Evolutionary conservation across 2,888 invertebrate genomes (phyloP), one percentile per base, ranked within the genome.

Genomic region (Acanthosepion esculentum): DNA sequence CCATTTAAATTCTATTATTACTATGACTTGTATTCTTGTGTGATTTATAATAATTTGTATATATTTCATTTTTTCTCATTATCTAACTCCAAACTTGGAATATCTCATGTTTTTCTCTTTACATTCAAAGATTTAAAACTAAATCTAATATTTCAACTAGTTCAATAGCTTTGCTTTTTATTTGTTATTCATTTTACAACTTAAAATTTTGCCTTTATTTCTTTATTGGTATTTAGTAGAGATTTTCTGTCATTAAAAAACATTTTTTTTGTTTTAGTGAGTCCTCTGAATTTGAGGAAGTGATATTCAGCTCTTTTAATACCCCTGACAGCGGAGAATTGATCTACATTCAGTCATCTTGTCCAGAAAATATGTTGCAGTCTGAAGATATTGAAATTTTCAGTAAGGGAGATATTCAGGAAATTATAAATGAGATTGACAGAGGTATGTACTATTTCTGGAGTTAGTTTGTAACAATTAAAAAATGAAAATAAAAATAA

Each of bases 311-410:
- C 78, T 78, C 78, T n/a, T 78, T n/a, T 15, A 78, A 78, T 78
- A 78, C 78, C 78, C 78, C 78, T 78, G 78, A 78, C 78, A 78
- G 78, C n/a, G 78, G 29, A 78, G 78, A 78, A 78, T n/a, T 78
- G 8, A 15, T 78, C n/a, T 78, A 78, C n/a, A 78, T 78, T 78
- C 78, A 78, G 78, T 18, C 78, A n/a, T 78, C 78, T 78, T n/a
- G n/a, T 78, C 29, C 78, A 78, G 78, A 78, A 78, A 78, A 78
- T n/a, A n/a, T 78, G 78, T n/a, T n/a, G n/a, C 78, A 78, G 78
- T 78, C 78, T 10, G 78, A 78, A 78, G 78, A 78, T 12, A 78
- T 78, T 78, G 78, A 78, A 78, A 78, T 78, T 12, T 78, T 78
- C 78, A 29, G n/a, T 7, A 78, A n/a, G 12, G 29, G 78, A n/a